Base-by-base conservation (phyloP, 2,113 vertebrate genomes). In the Strix aluco region DNA sequence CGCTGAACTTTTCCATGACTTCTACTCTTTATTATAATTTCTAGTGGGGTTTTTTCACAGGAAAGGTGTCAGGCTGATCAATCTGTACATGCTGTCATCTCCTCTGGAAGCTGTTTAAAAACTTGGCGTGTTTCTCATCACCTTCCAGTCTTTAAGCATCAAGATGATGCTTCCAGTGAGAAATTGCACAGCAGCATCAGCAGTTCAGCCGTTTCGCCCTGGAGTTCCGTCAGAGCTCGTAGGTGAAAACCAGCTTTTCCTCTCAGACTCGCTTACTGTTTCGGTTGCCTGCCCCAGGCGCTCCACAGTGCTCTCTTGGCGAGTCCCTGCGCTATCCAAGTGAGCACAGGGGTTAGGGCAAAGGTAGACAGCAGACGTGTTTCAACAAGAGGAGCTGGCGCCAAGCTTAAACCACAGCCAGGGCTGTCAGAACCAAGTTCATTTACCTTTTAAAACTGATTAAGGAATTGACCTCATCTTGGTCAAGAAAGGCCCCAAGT, bases 101-200 rank as follows among this genome's bases (percentile, higher is more conserved):
- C 6, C 32, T 9, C 9, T 9, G 62, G 22, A 79, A 29, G 42
- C 26, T 34, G 14, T 63, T 62, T 22, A 18, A 58, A 78, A 81
- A 21, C 36, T 42, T 32, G 0, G 2, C 4, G 4, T n/a, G 0
- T 66, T 73, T 83, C 79, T 83, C 4, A 0, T 40, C 58, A 10
- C 15, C 7, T 63, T 20, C 8, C 38, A 11, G 30, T 29, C 36
- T 86, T 26, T 21, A 44, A 71, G 38, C 11, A 29, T 10, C 34
- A 27, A 30, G 51, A 15, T 15, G 13, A n/a, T 46, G 67, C 65
- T 70, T 62, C 20, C 47, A 42, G 59, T 40, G 9, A 18, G 34
- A 18, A 44, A 14, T 1, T 10, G 29, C 52, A 23, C 55, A 14
- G 65, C 66, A 20, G 47, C 1, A 0, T 10, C 26, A 40, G 44